phyloP scores from a whole-genome alignment of 2,888 invertebrate genomes.

The Leucophora obtusa region DNA sequence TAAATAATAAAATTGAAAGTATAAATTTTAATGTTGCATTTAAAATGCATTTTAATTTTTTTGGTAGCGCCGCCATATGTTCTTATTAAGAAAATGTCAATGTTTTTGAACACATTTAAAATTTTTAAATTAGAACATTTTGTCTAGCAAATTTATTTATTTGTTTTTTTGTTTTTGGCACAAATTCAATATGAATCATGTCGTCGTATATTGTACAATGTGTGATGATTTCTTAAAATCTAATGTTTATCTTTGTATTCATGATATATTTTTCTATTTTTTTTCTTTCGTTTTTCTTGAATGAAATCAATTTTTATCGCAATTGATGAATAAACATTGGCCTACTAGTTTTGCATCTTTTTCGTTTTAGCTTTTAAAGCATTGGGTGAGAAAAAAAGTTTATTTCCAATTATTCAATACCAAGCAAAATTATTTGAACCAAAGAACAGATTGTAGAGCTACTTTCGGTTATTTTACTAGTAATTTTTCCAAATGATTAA shows the following conservation, averaged over 20 bases:
- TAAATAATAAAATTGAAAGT: conserved; percentile 12
- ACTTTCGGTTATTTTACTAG: no score
- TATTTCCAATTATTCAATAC: neutral
- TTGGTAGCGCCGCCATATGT: conserved; percentile 37
- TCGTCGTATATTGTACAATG: neutral
- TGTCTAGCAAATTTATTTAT: conserved; percentile 16
- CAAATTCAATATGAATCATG: conserved; percentile 49
- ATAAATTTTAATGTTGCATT: neutral
- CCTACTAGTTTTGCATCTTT: conserved; percentile 6
- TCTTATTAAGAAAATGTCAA: conserved; percentile 13
- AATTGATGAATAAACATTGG: conserved; percentile 26
- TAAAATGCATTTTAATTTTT: neutral
- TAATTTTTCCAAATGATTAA: no score
- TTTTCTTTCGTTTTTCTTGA: conserved; percentile 19
- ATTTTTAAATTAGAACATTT: conserved; percentile 31
- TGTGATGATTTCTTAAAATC: neutral
- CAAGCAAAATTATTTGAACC: no score
- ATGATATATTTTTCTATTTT: neutral
- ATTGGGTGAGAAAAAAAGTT: conserved; percentile 7
- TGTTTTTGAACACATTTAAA: neutral
- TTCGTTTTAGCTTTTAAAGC: neutral
- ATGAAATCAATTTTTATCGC: conserved; percentile 37
- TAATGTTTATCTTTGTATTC: conserved; percentile 5
- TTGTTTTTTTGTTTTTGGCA: conserved; percentile 25
- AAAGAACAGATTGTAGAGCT: no score